A percentile compares a stretch with the other conserved stretches of the same genome.
phyloP scores from a whole-genome alignment of 2,113 vertebrate genomes.

The Rhodinocichla rosea region DNA sequence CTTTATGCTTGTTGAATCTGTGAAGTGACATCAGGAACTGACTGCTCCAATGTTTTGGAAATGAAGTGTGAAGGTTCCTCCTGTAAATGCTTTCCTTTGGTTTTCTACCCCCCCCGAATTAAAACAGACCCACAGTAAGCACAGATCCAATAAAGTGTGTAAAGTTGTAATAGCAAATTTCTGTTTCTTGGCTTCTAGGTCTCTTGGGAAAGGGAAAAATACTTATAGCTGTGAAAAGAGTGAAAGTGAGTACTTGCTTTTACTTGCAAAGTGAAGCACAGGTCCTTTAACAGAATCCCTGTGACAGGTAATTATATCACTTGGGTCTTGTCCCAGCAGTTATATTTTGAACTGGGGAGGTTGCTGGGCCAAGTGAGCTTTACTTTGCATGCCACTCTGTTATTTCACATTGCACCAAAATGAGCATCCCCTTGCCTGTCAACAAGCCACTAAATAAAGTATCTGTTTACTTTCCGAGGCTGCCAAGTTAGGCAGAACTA shows the following conservation, averaged over 20 bases:
- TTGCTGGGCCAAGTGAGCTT: not conserved
- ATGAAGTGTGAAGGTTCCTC: not conserved
- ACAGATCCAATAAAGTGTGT: not conserved
- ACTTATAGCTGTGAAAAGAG: not conserved
- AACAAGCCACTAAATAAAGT: not conserved
- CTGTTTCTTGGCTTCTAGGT: not conserved
- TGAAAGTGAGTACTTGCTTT: not conserved
- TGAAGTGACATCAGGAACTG: not conserved
- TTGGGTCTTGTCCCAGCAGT: not conserved
- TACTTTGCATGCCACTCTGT: not conserved
- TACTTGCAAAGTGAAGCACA: not conserved
- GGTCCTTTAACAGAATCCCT: not conserved
- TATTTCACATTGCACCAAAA: not conserved
- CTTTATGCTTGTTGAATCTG: not conserved
- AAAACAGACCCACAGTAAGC: not conserved
- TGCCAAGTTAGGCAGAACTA: not conserved
- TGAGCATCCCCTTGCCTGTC: not conserved
- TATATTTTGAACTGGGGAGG: not conserved
- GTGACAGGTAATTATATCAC: not conserved
- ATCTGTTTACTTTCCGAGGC: not conserved
- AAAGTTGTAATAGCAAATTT: not conserved
- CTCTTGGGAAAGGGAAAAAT: not conserved
- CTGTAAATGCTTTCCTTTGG: not conserved
- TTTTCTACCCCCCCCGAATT: fast-evolving
- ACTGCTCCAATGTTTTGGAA: not conserved